These are phyloP conservation scores for Cossypha polioptera DNA, from an alignment of 2,797 vertebrate species.

Conservation along the genomic window DNA sequence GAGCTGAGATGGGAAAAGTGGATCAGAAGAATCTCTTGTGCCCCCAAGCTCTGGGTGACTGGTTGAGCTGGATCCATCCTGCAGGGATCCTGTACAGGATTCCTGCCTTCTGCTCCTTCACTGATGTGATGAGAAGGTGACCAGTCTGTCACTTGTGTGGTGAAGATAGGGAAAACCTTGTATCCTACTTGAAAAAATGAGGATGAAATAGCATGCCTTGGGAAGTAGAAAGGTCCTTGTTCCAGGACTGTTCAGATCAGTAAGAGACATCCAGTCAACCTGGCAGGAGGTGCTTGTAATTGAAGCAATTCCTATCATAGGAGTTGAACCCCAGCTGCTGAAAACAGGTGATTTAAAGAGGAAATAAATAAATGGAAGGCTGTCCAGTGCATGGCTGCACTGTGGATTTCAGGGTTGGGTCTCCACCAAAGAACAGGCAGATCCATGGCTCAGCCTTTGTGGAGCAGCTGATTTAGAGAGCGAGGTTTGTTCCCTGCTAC, in stretches of 20 bases:
- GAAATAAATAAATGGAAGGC: background rate
- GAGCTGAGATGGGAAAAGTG: background rate
- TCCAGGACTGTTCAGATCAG: background rate
- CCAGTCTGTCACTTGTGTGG: too few relatives aligned
- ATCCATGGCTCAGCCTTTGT: background rate
- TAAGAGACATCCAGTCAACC: background rate
- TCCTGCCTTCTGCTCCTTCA: background rate
- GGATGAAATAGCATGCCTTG: background rate
- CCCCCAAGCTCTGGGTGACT: background rate
- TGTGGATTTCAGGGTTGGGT: background rate
- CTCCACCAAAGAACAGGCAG: background rate
- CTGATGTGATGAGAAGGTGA: background rate
- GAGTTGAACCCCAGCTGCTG: background rate
- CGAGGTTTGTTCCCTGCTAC: background rate
- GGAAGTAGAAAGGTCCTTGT: background rate
- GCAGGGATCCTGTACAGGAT: background rate
- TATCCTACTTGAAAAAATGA: background rate
- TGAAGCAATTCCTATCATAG: background rate
- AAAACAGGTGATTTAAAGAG: background rate
- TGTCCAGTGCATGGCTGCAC: background rate
- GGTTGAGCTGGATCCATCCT: background rate
- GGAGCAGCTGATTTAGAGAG: background rate
- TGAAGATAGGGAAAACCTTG: background rate
- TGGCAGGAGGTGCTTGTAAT: background rate
- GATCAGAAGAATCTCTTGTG: background rate